Evolutionary conservation across 1,140 invertebrate species (phyloP), one percentile per base, ranked within the genome.

Genomic region (Intoshia linei): DNA sequence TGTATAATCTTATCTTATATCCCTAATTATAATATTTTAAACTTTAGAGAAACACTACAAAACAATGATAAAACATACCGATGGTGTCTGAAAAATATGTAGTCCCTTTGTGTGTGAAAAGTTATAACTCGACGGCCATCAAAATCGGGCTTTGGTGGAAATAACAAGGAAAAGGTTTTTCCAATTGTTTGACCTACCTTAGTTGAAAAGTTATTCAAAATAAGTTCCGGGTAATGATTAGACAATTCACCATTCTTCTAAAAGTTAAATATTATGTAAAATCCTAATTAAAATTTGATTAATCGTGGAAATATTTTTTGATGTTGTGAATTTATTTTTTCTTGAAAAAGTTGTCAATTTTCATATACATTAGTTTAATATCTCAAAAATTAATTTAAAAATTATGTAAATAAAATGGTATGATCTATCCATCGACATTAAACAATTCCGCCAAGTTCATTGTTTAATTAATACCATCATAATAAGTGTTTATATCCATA

Each of bases 81-180:
- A 55, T 95, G 84, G 60, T 95, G 81, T 36, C 87, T 66, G 49
- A 95, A 90, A 57, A 95, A 98, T 47, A 98, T 83, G 48, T 83
- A 98, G 62, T 95, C 87, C 41, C 87, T 64, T 52, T 95, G 87
- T 63, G 95, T 95, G 54, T 95, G 87, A 53, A 95, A 92, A 13
- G 87, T 92, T 13, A 84, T 75, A 2, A 71, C 79, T 43, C 83
- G 63, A 14, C 81, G 65, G 1, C 83, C 83, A 46, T 70, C 68
- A 54, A 87, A 95, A 49, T 93, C 68, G 1, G 87, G 83, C 49
- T 83, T 69, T 59, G 81, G 78, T 53, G 92, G 83, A 60, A 95
- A 98, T 10, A 95, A 52, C 1, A 78, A 72, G n/a, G 77, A 75
- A 31, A 95, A 61, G 74, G 93, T 78, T 42, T 84, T 65, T 4